Percentiles rank a stretch among this genome's conserved stretches.
phyloP scores from a whole-genome alignment of 2,113 vertebrate genomes.

The sheep (Ovis aries) region DNA sequence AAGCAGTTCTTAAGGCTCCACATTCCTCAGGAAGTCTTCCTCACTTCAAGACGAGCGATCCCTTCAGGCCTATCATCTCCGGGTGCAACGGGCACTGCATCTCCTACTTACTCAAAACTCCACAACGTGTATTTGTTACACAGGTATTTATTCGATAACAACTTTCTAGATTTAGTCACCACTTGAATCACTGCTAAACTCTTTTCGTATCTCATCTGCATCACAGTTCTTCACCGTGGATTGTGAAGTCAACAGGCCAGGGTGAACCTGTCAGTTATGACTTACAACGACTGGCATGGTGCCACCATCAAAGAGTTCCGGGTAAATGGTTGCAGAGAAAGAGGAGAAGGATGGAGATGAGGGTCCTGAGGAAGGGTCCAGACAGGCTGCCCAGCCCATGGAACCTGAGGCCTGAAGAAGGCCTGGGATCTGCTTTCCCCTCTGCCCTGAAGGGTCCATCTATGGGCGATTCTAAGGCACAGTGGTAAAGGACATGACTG shows the following conservation, averaged over 20 bases:
- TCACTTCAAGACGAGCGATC: neutral
- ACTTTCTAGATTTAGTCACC: neutral
- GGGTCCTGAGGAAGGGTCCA: constrained; percentile 39
- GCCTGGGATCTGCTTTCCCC: neutral
- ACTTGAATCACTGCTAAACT: neutral
- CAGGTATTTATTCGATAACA: constrained; percentile 35
- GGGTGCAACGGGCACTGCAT: neutral
- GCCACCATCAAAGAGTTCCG: neutral
- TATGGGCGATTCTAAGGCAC: constrained; percentile 55
- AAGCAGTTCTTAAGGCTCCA: neutral
- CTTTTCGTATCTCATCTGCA: neutral
- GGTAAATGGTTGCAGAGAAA: neutral
- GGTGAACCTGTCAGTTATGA: neutral
- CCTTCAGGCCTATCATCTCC: neutral
- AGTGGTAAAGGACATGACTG: constrained; percentile 43
- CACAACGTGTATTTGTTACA: neutral
- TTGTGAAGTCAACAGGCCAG: neutral
- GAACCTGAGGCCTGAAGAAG: neutral
- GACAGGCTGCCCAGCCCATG: neutral
- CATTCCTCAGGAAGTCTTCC: neutral
- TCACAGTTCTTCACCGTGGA: neutral
- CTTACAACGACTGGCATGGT: neutral
- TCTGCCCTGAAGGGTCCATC: neutral
- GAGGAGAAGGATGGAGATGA: neutral
- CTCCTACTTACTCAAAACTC: neutral